Base-by-base conservation (phyloP, 1,140 invertebrate genomes). In the Philopotamus ludificatus region DNA sequence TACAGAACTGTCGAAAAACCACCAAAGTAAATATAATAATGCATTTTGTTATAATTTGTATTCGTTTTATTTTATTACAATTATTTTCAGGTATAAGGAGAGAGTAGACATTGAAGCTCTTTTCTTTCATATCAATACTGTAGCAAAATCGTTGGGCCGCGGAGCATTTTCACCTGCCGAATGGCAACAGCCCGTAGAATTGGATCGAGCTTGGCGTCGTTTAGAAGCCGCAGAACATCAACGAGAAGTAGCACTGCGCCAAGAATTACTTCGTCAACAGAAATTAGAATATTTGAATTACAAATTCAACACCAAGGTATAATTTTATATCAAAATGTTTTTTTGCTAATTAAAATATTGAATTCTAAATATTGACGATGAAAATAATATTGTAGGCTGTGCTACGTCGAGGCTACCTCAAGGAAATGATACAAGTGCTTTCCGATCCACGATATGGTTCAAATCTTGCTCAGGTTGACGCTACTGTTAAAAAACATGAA, bases 1-100 rank as follows among this genome's bases (percentile, higher is more conserved):
- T 99, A 99, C 78, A 84, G 96, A 70, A 98, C 95, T 0, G 86
- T 95, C 18, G 97, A 99, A 76, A 99, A 99, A 82, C 97, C 97
- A 10, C 95, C 95, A 59, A 99, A 98, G 86, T 92, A 76, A 83
- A 79, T 34, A 16, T 47, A 26, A 34, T 7, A 23, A 53, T 21
- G 22, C 10, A 63, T 28, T 34, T 10, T 10, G 12, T 34, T 3
- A 28, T 53, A 9, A 21, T 21, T 25, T 25, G 10, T n/a, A n/a
- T n/a, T n/a, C n/a, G n/a, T n/a, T n/a, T n/a, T n/a, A 39, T 15
- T 22, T 34, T 8, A 44, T 60, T 44, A 12, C 15, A 28, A 25
- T 62, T 49, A 1, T 47, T 47, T 21, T 18, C 72, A 92, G 90
- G 75, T 99, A 98, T 75, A 95, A 91, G 75, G 96, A 99, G 78